phyloP scores from a whole-genome alignment of 2,888 invertebrate genomes.

The Mythimna lalbum region DNA sequence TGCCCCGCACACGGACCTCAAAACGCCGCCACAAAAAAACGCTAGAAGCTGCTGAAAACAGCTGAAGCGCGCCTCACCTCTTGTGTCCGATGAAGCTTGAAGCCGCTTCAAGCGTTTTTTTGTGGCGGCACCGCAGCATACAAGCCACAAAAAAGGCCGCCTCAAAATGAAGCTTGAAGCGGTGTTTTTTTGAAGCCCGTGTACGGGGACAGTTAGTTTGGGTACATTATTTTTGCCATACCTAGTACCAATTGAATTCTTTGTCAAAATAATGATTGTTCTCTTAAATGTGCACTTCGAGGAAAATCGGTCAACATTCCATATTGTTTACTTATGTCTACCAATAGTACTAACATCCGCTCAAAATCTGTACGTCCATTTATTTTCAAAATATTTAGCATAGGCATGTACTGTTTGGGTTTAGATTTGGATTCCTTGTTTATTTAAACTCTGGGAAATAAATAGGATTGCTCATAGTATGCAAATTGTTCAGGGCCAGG shows the following conservation, averaged over 20 bases:
- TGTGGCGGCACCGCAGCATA: too few species aligned
- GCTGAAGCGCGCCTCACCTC: too few species aligned
- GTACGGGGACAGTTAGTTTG: too few species aligned
- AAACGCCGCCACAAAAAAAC: too few species aligned
- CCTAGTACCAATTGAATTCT: slow-evolving; percentile 26
- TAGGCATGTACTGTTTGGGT: slow-evolving; percentile 24
- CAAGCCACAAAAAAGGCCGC: too few species aligned
- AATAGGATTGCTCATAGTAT: slow-evolving; percentile 23
- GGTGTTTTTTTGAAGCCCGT: too few species aligned
- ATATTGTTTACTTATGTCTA: slow-evolving; percentile 53
- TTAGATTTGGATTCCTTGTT: slow-evolving; percentile 37
- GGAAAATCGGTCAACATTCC: slow-evolving; percentile 55
- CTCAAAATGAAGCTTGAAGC: too few species aligned
- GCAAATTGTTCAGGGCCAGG: background rate
- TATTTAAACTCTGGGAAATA: slow-evolving; percentile 30
- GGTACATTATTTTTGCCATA: slow-evolving; percentile 40
- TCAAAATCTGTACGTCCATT: slow-evolving; percentile 38
- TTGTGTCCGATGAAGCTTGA: too few species aligned
- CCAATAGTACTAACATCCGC: slow-evolving; percentile 51
- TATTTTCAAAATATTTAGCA: slow-evolving; percentile 52
- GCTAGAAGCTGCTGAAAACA: too few species aligned
- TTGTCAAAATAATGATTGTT: slow-evolving; percentile 53
- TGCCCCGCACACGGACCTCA: too few species aligned
- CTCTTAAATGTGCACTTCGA: slow-evolving; percentile 44
- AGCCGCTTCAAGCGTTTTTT: too few species aligned